These are phyloP conservation scores for Uloborus plumipes DNA, from an alignment of 2,888 invertebrate genomes.

Conservation along the genomic window DNA sequence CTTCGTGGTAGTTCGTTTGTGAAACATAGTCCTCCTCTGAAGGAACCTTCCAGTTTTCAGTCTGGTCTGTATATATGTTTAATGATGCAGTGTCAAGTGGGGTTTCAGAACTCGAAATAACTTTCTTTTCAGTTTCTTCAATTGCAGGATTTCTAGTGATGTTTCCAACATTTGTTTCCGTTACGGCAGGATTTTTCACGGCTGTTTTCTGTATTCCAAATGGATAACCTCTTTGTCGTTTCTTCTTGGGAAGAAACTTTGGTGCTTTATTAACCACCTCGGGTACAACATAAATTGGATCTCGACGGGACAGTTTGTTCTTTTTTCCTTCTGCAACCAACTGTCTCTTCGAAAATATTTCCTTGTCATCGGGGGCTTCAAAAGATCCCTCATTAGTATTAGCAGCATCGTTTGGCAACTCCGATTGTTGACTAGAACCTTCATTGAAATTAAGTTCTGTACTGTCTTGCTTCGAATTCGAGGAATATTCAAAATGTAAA, in stretches of 20 bases:
- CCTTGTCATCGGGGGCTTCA: neutral
- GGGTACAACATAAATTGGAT: neutral
- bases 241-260: too few species aligned
- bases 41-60: neutral
- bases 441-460: too few species aligned
- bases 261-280: neutral
- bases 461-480: too few species aligned
- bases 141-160: neutral
- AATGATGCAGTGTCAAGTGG: neutral
- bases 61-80: neutral
- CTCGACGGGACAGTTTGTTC: neutral
- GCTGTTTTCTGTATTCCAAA: slow-evolving; percentile 1
- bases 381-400: neutral
- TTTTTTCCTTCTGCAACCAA: neutral
- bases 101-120: neutral
- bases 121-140: neutral
- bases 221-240: too few species aligned
- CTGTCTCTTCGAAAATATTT: neutral
- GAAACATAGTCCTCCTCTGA: neutral
- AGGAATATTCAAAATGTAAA: neutral
- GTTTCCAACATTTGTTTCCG: neutral
- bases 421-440: neutral
- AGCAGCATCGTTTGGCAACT: neutral
- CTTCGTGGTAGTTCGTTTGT: neutral
- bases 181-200: neutral